Evolutionary conservation across 2,113 vertebrate genomes (phyloP), one percentile per base, ranked within the genome.

Genomic region (Odocoileus hemionus): DNA sequence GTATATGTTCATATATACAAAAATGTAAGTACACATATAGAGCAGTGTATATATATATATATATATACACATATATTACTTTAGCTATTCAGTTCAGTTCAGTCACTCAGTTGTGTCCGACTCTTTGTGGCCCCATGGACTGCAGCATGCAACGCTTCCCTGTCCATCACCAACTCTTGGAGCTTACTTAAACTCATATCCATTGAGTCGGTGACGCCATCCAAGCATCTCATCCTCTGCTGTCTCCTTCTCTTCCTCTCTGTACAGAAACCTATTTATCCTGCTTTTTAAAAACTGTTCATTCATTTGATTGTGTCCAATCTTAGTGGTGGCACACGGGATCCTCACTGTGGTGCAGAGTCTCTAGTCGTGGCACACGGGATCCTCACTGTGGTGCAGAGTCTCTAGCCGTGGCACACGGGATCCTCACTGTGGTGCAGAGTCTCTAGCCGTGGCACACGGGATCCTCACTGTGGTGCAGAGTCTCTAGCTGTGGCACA

Each of bases 141-240:
- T 64, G 61, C 61, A 64, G 28, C 61, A 64, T 7, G 15, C 30
- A 15, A 64, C 15, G 30, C 61, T 64, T 64, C 61, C 14, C 30
- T 64, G 61, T 64, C 61, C 61, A n/a, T 67, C 16, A n/a, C 16
- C 33, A 67, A 39, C n/a, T 70, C n/a, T 19, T 70, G n/a, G n/a
- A 70, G n/a, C 67, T 70, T 39, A 70, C 67, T 39, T 19, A 39
- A 23, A 70, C n/a, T 70, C n/a, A 13, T 70, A 23, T 70, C 67
- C 67, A 39, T 39, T 6, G n/a, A 39, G 67, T 70, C 0, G 1
- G n/a, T 23, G n/a, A 39, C 0, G 1, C 67, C n/a, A 39, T 74
- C 21, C 67, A 39, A 74, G 19, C 10, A 6, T 74, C n/a, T 74
- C n/a, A 74, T 74, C 67, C 33, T 74, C n/a, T 74, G n/a, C 39